Evolutionary conservation across 2,888 invertebrate species (phyloP).

Genomic region (Venustoraphidia nigricollis): DNA sequence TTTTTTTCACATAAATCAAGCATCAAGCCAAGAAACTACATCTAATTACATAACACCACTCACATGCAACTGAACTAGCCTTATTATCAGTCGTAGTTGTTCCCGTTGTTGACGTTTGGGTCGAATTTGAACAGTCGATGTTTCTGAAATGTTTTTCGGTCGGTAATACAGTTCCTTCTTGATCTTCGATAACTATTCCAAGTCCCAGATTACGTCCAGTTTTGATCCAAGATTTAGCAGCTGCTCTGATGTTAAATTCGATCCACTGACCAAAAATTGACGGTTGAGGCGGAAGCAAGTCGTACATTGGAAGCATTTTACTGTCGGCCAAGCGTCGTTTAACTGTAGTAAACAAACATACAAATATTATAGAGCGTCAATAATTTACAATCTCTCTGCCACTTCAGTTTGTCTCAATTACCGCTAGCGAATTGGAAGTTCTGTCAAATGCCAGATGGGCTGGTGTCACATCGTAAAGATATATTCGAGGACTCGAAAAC

Average conservation of each 20-base stretch:
- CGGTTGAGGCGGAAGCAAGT: constrained; percentile 3
- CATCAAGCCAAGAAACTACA: no score
- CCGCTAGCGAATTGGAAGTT: no score
- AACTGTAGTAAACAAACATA: constrained; percentile 18
- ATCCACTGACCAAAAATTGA: constrained; percentile 24
- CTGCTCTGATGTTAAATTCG: constrained; percentile 31
- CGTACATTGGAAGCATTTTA: constrained; percentile 26
- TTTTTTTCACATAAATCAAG: no score
- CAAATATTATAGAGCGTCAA: neutral
- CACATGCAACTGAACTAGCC: constrained; percentile 7
- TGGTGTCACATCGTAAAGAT: no score
- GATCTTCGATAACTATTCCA: constrained; percentile 43
- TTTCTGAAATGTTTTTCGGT: constrained; percentile 34
- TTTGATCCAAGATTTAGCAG: constrained; percentile 26
- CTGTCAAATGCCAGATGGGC: no score
- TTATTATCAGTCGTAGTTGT: constrained; percentile 1
- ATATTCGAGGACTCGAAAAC: no score
- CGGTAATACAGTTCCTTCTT: constrained; percentile 33
- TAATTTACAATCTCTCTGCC: no score
- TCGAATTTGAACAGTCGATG: constrained; percentile 21
- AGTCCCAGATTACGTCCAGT: constrained; percentile 23
- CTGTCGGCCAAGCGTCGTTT: constrained; percentile 32
- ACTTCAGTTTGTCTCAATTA: no score
- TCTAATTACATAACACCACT: neutral
- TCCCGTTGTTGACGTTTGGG: constrained; percentile 10